Base-by-base conservation (phyloP, 1,140 invertebrate species). In the Apis florea region DNA sequence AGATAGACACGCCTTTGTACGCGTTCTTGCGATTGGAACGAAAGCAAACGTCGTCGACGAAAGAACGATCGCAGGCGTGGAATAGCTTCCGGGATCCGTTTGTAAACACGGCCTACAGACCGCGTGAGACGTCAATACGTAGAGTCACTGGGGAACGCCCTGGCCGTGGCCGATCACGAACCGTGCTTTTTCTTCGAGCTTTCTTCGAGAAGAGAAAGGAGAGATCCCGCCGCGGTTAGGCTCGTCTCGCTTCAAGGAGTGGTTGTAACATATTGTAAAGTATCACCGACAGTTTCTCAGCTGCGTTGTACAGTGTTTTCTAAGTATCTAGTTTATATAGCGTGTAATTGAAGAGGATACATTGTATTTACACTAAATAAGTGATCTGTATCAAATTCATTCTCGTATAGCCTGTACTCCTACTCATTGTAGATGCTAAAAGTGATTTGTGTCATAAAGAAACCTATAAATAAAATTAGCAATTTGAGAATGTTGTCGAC, bases 271-370 rank as follows among this genome's bases (percentile, higher is more conserved):
- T 94, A 94, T 91, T 93, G 93, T 94, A 94, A 93, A 94, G 93
- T 93, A 93, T 92, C 89, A 87, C 89, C 91, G 91, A 93, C 90
- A 92, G 91, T 93, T 40, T 94, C 73, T 86, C 91, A 90, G 89
- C 92, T 93, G 92, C 92, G 91, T 92, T 94, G 93, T 94, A 94
- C 93, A 94, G 93, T 94, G 93, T 94, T 94, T 94, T 94, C 88
- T 94, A 93, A 94, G 92, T 94, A 93, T 94, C 91, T 94, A 94
- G 93, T 93, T 93, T 91, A 94, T 93, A 94, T 93, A 94, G 91
- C 83, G 90, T 93, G 92, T 94, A 94, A 94, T 92, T 93, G 92
- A 85, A 73, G 70, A 73, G 70, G 87, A 90, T 89, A 90, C 90
- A 94, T 93, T 94, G 92, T 93, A 94, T 93, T 93, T 93, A 93